Evolutionary conservation across 2,113 vertebrate genomes (phyloP).

Genomic region (Leptodactylus fuscus): DNA sequence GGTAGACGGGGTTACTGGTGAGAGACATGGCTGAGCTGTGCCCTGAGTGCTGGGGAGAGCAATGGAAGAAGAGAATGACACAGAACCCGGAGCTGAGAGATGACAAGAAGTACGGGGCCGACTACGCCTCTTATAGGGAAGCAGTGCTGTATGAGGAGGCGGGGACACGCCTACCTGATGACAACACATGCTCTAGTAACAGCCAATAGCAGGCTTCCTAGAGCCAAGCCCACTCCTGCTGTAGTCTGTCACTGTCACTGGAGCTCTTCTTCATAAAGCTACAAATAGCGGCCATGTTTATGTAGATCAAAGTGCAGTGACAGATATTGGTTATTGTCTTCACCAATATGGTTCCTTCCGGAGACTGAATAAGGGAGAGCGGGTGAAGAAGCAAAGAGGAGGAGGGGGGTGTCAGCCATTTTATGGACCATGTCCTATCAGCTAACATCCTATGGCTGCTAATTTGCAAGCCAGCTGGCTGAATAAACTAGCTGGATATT

Average conservation of each 20-base stretch:
- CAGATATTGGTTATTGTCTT: too few species aligned
- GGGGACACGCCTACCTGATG: slow-evolving; percentile 24
- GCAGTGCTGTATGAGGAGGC: not conserved
- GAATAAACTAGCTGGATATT: too few species aligned
- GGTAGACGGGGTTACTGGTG: slow-evolving; percentile 81
- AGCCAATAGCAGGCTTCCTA: not conserved
- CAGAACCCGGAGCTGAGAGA: not conserved
- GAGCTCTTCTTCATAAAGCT: not conserved
- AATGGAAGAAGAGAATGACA: too few species aligned
- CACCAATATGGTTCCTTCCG: not conserved
- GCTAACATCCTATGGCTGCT: too few species aligned
- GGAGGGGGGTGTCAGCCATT: not conserved
- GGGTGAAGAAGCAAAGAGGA: not conserved
- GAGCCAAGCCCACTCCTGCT: not conserved
- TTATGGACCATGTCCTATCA: not conserved
- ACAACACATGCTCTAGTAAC: not conserved
- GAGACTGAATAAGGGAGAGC: not conserved
- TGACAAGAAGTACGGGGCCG: not conserved
- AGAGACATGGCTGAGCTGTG: slow-evolving; percentile 78
- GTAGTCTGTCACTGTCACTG: not conserved
- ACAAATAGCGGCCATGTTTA: not conserved
- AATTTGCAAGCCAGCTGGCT: too few species aligned
- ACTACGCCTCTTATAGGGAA: slow-evolving; percentile 25
- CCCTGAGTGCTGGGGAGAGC: accelerated
- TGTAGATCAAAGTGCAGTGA: not conserved